Percentiles rank a stretch among this genome's conserved stretches.
Conservation (phyloP, 2,888 invertebrate genomes). For the Leucoptera coffeella region DNA sequence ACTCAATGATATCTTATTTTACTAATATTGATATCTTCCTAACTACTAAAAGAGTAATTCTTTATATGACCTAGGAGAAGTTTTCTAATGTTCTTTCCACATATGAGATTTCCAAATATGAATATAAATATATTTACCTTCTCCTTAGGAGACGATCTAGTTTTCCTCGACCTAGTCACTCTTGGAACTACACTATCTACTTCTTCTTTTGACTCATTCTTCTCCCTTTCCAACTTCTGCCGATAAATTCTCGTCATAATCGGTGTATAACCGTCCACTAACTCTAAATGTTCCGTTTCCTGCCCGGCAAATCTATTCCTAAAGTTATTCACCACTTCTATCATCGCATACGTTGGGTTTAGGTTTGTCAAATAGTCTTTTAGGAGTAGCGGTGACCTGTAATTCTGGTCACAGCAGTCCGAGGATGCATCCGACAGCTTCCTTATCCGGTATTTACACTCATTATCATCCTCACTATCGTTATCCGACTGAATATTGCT, state of each 20-base stretch:
- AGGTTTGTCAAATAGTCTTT: slow-evolving; percentile 39
- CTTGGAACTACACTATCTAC: slow-evolving; percentile 15
- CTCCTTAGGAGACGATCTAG: too few species aligned
- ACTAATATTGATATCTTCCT: too few species aligned
- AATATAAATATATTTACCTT: too few species aligned
- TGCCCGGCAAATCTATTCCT: slow-evolving; percentile 44
- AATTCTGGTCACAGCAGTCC: slow-evolving; percentile 21
- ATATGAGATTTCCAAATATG: too few species aligned
- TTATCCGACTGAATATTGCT: slow-evolving; percentile 8
- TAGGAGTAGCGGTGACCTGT: slow-evolving; percentile 25
- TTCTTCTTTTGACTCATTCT: slow-evolving; percentile 31
- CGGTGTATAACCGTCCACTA: slow-evolving; percentile 42
- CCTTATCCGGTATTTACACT: slow-evolving; percentile 35
- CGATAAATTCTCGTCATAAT: slow-evolving; percentile 49
- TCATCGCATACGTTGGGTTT: slow-evolving; percentile 69
- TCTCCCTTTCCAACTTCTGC: slow-evolving; percentile 39
- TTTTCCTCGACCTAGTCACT: slow-evolving; percentile 19
- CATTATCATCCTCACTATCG: slow-evolving; percentile 24
- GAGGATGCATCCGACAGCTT: slow-evolving; percentile 34
- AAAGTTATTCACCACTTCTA: slow-evolving; percentile 57
- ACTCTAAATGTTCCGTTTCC: slow-evolving; percentile 17
- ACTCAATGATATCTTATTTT: too few species aligned
- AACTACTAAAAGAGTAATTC: too few species aligned
- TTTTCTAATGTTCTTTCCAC: too few species aligned
- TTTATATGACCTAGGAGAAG: too few species aligned